A percentile compares a stretch with the other conserved stretches of the same genome.
Conservation (phyloP, 2,888 invertebrate species). For the Callosobruchus maculatus region DNA sequence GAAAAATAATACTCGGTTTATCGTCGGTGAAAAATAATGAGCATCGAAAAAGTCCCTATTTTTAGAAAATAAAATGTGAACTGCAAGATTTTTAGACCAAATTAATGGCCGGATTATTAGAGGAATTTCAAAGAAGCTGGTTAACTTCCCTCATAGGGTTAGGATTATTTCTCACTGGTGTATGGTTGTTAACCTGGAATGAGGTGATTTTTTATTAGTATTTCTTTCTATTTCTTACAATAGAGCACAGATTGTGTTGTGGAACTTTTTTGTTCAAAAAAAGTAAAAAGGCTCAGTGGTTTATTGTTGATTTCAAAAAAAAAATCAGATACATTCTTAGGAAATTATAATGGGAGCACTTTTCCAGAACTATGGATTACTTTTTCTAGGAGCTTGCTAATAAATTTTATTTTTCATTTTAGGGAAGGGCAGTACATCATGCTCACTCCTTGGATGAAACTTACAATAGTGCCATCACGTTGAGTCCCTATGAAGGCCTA, state of each 20-base stretch:
- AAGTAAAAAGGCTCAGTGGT: no score
- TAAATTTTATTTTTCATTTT: constrained; percentile 21
- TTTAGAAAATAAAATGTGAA: neutral
- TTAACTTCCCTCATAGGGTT: constrained; percentile 67
- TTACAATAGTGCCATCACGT: constrained; percentile 56
- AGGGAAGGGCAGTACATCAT: constrained; percentile 78
- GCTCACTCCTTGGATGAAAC: constrained; percentile 78
- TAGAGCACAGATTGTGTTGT: no score
- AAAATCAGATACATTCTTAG: no score
- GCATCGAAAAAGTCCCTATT: neutral
- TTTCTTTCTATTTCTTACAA: no score
- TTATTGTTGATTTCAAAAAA: no score
- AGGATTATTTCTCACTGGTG: constrained; percentile 62
- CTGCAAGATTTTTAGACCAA: neutral
- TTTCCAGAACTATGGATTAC: neutral
- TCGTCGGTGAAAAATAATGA: neutral
- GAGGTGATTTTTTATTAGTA: constrained; percentile 65
- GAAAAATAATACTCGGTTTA: no score
- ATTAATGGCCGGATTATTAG: constrained; percentile 34
- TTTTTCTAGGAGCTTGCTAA: neutral
- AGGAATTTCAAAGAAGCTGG: constrained; percentile 69
- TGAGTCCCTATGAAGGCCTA: constrained; percentile 50
- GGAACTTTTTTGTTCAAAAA: no score
- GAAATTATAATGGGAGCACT: neutral
- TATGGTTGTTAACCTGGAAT: constrained; percentile 76